A percentile compares a stretch with the other conserved stretches of the same genome.
Evolutionary conservation across 2,888 invertebrate species (phyloP).

Genomic region (Spicauda simplicius): DNA sequence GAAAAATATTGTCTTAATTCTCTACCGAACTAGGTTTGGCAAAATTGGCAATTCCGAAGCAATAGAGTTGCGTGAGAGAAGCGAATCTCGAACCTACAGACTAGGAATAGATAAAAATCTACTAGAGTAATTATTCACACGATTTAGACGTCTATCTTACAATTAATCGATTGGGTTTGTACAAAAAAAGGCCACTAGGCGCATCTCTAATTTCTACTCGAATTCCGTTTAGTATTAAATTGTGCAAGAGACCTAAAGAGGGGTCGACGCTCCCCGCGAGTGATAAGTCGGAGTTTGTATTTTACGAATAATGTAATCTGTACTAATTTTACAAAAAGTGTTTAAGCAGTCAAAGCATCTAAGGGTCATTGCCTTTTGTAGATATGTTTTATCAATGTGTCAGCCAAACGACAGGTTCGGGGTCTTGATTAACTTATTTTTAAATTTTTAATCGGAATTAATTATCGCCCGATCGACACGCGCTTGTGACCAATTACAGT

Average conservation of each 20-base stretch:
- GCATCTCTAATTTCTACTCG: constrained; percentile 16
- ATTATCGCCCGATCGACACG: no score
- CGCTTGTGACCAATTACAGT: no score
- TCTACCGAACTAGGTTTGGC: constrained; percentile 34
- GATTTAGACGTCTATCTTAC: constrained; percentile 4
- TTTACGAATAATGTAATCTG: background rate
- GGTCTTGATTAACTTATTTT: no score
- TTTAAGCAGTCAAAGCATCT: no score
- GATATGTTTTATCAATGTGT: no score
- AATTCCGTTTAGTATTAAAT: constrained; percentile 18
- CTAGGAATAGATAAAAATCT: constrained; percentile 16
- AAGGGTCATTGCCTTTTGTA: no score
- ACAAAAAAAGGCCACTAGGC: constrained; percentile 29
- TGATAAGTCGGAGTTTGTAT: background rate
- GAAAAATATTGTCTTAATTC: constrained; percentile 33
- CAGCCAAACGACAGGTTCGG: no score
- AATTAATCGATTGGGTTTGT: constrained; percentile 16
- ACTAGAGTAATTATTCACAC: constrained; percentile 13
- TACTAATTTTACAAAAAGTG: no score
- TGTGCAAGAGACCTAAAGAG: constrained; percentile 19
- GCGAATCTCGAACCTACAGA: constrained; percentile 29
- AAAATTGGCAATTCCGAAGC: constrained; percentile 29
- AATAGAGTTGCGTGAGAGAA: constrained; percentile 10
- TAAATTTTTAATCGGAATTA: no score
- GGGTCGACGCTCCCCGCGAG: background rate